Evolutionary conservation across 2,888 invertebrate genomes (phyloP), one percentile per base, ranked within the genome.

Genomic region (Dorcus parallelipipedus): DNA sequence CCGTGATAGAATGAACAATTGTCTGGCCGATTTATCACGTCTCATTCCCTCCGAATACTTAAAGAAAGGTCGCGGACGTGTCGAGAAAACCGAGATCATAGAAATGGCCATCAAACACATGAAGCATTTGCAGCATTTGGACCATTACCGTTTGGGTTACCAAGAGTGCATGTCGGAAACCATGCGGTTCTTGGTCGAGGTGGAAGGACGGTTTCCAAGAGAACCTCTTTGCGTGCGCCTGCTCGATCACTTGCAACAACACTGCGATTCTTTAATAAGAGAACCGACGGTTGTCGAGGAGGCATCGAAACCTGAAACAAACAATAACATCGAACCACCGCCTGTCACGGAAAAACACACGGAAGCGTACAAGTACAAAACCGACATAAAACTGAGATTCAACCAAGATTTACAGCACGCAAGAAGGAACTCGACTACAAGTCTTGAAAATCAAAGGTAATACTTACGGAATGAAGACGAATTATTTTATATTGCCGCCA

Each of bases 81-180:
- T 97, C 50, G 97, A 97, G 77, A 97, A 97, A 80, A 97, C 97
- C 0, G 97, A 97, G 81, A 97, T 97, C 61, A 96, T 97, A 59
- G 97, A 97, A 80, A 95, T 97, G 95, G 96, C 97, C 43, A 97
- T 96, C 64, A 87, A 93, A 57, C 95, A 97, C 73, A 88, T 97
- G 80, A 93, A 94, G 75, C 90, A 90, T 78, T 81, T 97, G 61
- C 94, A 95, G 74, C 88, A 87, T 61, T 80, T 86, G 52, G 78
- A 79, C 66, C 77, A 78, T 60, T 79, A 77, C 58, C 65, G 78
- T 74, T 84, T 91, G 14, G 97, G 97, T 2, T 97, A 89, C 80
- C 91, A 92, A 73, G 96, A 95, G 76, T 96, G 96, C 66, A 85
- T 93, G 73, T 89, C 91, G 53, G 96, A 97, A 77, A 88, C 91